phyloP scores from a whole-genome alignment of 2,113 vertebrate species.

The Amphiprion ocellaris region DNA sequence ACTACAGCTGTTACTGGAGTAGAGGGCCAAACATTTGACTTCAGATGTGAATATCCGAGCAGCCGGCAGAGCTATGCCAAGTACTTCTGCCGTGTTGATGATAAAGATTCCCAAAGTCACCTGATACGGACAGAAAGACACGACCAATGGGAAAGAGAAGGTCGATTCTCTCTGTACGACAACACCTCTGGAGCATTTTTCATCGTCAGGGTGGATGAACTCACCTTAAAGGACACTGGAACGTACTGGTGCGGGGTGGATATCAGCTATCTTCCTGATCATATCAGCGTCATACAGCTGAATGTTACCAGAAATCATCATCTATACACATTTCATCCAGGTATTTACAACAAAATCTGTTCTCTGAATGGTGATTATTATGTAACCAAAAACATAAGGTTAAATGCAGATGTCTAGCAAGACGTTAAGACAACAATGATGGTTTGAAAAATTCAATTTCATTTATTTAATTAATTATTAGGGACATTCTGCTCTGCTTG shows the following conservation, averaged over 20 bases:
- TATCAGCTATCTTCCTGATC: not conserved
- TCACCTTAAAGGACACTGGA: slow-evolving; percentile 50
- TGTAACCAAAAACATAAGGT: no score
- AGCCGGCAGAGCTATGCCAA: not conserved
- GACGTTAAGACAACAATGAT: no score
- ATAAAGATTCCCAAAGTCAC: not conserved
- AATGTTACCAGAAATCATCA: slow-evolving; percentile 45
- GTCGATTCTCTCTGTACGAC: slow-evolving; percentile 61
- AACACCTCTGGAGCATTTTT: slow-evolving; percentile 54
- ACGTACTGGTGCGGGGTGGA: slow-evolving; percentile 63
- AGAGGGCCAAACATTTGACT: slow-evolving; percentile 45
- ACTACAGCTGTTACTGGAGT: not conserved
- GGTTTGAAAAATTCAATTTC: no score
- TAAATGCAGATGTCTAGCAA: no score
- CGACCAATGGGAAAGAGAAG: slow-evolving; percentile 15
- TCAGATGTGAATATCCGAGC: slow-evolving; percentile 62
- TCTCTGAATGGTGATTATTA: not conserved
- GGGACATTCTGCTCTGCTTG: not conserved
- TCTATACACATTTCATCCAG: not conserved
- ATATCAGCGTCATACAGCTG: slow-evolving; percentile 22
- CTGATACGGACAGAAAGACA: slow-evolving; percentile 25
- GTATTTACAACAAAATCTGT: not conserved
- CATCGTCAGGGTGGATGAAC: slow-evolving; percentile 32
- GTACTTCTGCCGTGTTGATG: slow-evolving; percentile 31
- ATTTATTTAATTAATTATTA: no score